Evolutionary conservation across 2,797 vertebrate genomes (phyloP), one percentile per base, ranked within the genome.

Genomic region (Holocentrus rufus): DNA sequence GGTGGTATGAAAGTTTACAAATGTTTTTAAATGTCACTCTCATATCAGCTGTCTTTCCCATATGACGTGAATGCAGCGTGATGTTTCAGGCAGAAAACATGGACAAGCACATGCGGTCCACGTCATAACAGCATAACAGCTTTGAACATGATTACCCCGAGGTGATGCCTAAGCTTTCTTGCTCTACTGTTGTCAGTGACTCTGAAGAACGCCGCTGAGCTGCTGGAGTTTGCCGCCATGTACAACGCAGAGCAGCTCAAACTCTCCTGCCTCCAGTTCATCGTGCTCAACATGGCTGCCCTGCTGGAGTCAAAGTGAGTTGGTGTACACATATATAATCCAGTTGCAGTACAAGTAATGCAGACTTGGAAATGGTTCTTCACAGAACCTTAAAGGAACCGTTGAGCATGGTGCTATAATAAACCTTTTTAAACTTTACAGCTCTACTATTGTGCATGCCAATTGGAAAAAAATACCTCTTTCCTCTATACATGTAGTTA

Each of bases 161-260:
- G 54, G 11, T 18, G 27, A 25, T 8, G 13, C 15, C 20, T 8
- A 11, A 42, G 22, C 5, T n/a, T 50, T 8, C 18, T 55, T 55
- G n/a, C 8, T 65, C 64, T 70, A 8, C 22, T 79, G n/a, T 58
- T 22, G 85, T 36, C 89, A 99, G 98, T 99, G 90, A 98, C 96
- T 14, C 92, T 99, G 76, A 99, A 97, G 92, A 99, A 98, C 20
- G 94, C 94, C 59, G 94, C 96, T 0, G 96, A 97, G 89, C 91
- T 99, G 49, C 87, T 99, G 92, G 97, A 98, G 86, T 98, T 99
- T 88, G 90, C 97, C 44, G 89, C 94, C 9, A 90, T 95, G 89
- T 99, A 98, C 91, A 97, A 94, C 10, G 98, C 97, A 52, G 95
- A 96, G 36, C 98, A 99, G 77, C 91, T 99, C 18, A 99, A 97